Conservation (phyloP, 2,113 vertebrate species). For the Nothobranchius kuhntae region DNA sequence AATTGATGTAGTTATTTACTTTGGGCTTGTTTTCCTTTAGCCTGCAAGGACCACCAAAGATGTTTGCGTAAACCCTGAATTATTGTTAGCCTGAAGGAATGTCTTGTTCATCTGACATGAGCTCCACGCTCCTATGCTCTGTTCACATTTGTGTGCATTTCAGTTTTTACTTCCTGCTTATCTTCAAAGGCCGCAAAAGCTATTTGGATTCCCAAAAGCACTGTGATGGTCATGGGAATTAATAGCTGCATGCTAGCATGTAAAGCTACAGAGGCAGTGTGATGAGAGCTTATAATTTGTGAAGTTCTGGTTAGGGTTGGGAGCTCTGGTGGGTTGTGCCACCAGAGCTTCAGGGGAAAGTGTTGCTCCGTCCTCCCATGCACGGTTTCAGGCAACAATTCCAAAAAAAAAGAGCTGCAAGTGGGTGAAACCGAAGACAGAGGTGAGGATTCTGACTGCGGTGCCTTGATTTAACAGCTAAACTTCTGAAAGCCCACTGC, state of each 20-base stretch:
- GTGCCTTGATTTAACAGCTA: conserved; percentile 91
- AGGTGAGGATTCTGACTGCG: conserved; percentile 59
- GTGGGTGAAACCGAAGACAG: conserved; percentile 12
- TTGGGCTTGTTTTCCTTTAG: conserved; percentile 3
- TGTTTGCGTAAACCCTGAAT: conserved; percentile 52
- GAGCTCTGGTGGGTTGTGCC: not conserved
- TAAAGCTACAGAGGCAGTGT: conserved; percentile 51
- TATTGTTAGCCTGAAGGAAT: conserved; percentile 54
- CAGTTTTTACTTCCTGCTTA: conserved; percentile 10
- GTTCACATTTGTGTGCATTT: conserved; percentile 20
- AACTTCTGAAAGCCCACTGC: conserved; percentile 87
- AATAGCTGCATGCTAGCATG: conserved; percentile 31
- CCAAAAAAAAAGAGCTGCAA: conserved; percentile 31
- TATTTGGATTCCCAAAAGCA: conserved; percentile 37
- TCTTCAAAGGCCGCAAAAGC: conserved; percentile 35
- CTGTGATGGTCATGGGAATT: conserved; percentile 57
- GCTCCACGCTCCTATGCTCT: conserved; percentile 12
- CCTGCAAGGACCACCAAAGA: conserved; percentile 69
- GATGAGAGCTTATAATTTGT: conserved; percentile 20
- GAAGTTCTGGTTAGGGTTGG: not conserved
- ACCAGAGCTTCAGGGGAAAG: conserved; percentile 20
- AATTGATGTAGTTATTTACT: not conserved
- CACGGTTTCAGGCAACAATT: conserved; percentile 3
- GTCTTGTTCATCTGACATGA: conserved; percentile 25
- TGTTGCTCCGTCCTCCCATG: not conserved